Base-by-base conservation (phyloP, 2,113 vertebrate genomes). In the Acrocephalus kingi region DNA sequence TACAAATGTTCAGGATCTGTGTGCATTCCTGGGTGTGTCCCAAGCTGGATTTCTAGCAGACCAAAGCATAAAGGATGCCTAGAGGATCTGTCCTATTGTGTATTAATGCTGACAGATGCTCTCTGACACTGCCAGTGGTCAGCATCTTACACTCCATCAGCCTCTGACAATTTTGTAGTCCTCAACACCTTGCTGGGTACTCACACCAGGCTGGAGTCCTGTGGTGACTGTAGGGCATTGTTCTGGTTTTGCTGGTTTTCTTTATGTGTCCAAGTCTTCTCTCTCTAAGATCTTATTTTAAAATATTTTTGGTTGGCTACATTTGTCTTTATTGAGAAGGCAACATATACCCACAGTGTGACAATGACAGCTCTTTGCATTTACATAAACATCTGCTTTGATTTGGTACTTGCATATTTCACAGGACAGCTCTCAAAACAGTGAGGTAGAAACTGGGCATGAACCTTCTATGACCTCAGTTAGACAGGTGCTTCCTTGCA, bases 331-430 rank as follows among this genome's bases (percentile, higher is more conserved):
- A 55, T 52, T 66, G 72, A 85, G 59, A 86, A 80, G 64, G 30
- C 76, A 90, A 59, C 7, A 1, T 58, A 10, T 7, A 64, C 6
- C 6, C 24, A n/a, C 19, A 67, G 19, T 20, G 37, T 52, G 75
- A 41, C 22, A 33, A 30, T 4, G 15, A 55, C 28, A 77, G 79
- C 68, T 83, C 83, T 89, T 83, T 74, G 51, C 27, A 67, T 87
- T 92, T 59, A 67, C 52, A 86, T 84, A 69, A 93, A 95, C 74
- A 71, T 62, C 64, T 92, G 64, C 52, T 78, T 87, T 80, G 68
- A 84, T 41, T 46, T 73, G 52, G 9, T 68, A 69, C 58, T 91
- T 31, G 10, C 27, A 9, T 76, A 62, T 93, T 96, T 89, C 62
- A 87, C 37, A 58, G 78, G 52, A 49, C 74, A 91, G 18, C 52